A percentile compares a stretch with the other conserved stretches of the same genome.
phyloP scores from a whole-genome alignment of 2,797 vertebrate genomes.

The Columba guinea region DNA sequence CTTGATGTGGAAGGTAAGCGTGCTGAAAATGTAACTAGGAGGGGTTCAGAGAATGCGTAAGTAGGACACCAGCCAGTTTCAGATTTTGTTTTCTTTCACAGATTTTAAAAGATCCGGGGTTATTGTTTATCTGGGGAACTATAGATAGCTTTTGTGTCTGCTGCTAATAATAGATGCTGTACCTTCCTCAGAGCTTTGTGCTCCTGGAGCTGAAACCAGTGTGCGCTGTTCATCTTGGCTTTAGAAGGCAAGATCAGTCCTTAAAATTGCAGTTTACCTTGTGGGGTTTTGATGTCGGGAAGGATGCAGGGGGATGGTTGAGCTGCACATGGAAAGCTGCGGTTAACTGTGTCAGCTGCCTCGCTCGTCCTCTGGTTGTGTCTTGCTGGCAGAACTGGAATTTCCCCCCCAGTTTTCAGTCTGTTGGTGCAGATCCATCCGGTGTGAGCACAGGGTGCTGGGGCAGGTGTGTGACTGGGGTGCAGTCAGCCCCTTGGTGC shows the following conservation, averaged over 20 bases:
- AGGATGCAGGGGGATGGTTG: background rate
- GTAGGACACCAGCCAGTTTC: conserved; percentile 5
- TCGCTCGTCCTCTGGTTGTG: background rate
- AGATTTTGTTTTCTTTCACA: conserved; percentile 12
- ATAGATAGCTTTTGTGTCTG: conserved; percentile 45
- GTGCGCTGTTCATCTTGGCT: background rate
- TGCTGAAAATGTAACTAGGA: background rate
- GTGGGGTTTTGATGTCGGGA: background rate
- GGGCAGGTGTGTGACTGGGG: no score
- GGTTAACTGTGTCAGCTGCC: background rate
- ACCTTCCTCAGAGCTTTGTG: background rate
- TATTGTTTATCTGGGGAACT: conserved; percentile 27
- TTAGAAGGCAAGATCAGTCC: background rate
- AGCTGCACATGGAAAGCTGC: rapidly evolving
- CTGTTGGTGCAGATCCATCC: background rate
- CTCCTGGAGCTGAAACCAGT: background rate
- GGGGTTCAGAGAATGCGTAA: background rate
- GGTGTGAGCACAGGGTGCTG: background rate
- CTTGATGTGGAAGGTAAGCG: background rate
- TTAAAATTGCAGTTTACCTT: background rate
- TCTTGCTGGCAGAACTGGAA: background rate
- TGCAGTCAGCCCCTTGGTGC: no score
- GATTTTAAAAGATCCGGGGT: conserved; percentile 1
- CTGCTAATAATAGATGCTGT: conserved; percentile 30
- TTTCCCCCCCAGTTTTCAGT: rapidly evolving